These are phyloP conservation scores for Ditula angustiorana DNA, from an alignment of 2,888 invertebrate genomes.

Conservation along the genomic window DNA sequence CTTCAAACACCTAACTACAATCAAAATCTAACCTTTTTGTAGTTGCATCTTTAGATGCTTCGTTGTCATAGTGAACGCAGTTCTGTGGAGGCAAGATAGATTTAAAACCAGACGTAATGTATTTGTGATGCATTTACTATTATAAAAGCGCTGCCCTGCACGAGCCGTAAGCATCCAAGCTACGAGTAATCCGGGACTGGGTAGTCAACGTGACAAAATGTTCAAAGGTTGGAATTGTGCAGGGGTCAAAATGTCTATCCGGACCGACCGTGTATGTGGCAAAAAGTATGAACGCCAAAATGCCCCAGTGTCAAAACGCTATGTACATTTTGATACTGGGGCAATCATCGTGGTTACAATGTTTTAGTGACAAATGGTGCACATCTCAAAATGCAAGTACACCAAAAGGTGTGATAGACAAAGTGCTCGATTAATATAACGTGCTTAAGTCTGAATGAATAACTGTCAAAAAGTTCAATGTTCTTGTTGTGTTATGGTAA, in stretches of 20 bases:
- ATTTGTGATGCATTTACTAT: too few relatives aligned
- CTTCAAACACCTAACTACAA: too few relatives aligned
- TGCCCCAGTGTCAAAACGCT: neutral
- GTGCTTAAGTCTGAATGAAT: neutral
- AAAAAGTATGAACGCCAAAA: conserved; percentile 13
- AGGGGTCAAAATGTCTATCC: neutral
- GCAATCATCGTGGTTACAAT: neutral
- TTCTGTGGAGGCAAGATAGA: too few relatives aligned
- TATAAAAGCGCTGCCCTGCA: too few relatives aligned
- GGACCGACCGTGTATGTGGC: conserved; percentile 1
- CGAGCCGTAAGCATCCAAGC: too few relatives aligned
- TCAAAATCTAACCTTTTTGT: too few relatives aligned
- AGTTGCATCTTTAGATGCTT: too few relatives aligned
- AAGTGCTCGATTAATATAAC: neutral
- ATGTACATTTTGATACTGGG: neutral
- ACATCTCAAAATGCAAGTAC: neutral
- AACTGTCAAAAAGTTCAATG: neutral
- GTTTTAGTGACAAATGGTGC: neutral
- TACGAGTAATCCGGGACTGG: too few relatives aligned
- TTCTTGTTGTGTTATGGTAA: neutral
- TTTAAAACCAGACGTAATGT: too few relatives aligned
- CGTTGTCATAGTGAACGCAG: too few relatives aligned
- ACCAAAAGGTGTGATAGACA: neutral
- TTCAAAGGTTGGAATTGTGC: too few relatives aligned
- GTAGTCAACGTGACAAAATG: too few relatives aligned